phyloP scores from a whole-genome alignment of 2,113 vertebrate species.

The Mesembrinibis cayennensis region DNA sequence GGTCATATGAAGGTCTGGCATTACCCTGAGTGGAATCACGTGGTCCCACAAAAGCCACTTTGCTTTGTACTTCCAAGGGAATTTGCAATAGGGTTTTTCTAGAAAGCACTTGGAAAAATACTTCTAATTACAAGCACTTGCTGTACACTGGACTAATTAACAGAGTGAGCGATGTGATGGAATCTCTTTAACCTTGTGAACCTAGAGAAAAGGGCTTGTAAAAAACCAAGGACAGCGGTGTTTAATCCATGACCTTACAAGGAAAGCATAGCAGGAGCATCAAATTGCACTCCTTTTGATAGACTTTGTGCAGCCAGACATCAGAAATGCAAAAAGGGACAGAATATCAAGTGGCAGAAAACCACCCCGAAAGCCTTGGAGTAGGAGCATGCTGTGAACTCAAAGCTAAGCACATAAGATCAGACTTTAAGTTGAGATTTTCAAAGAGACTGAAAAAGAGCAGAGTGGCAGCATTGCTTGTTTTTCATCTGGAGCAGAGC shows the following conservation, averaged over 20 bases:
- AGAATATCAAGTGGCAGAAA: background rate
- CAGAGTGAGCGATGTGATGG: background rate
- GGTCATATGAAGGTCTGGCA: background rate
- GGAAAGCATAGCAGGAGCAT: background rate
- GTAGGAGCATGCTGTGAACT: background rate
- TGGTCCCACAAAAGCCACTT: background rate
- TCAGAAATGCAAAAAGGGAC: background rate
- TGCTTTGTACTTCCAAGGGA: background rate
- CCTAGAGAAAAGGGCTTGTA: background rate
- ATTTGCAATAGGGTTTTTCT: background rate
- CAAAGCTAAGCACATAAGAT: background rate
- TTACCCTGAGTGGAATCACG: background rate
- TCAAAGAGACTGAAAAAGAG: background rate
- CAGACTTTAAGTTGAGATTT: background rate
- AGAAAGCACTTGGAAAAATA: background rate
- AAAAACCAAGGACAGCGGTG: background rate
- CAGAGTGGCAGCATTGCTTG: background rate
- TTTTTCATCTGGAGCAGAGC: background rate
- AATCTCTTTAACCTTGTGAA: background rate
- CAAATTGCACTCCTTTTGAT: background rate
- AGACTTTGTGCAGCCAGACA: background rate
- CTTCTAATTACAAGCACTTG: background rate
- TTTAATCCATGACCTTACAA: background rate
- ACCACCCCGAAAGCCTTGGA: background rate
- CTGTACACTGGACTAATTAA: background rate